Base-by-base conservation (phyloP, 2,797 vertebrate genomes). In the Ctenopoma multispine region DNA sequence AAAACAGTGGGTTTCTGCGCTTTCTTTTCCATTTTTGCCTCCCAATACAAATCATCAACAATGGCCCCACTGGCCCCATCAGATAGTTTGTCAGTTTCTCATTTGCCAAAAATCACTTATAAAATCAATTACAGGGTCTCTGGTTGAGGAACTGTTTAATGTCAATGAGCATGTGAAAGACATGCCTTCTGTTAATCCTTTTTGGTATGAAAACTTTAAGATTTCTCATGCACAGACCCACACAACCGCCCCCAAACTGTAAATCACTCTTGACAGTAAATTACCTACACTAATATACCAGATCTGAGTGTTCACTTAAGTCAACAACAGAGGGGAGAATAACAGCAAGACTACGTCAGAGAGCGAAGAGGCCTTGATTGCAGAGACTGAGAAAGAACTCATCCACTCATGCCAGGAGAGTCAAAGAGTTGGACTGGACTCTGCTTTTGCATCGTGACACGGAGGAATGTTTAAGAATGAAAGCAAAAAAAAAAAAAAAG, bases 391-490 rank as follows among this genome's bases (percentile, higher is more conserved):
- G 83, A 86, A 80, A 85, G 74, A 85, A 83, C 59, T 87, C 68
- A 83, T 89, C 81, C 71, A 83, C 87, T 85, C 85, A 88, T 69
- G 79, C 77, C 81, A 86, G 80, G 55, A 73, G 86, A 92, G 71
- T 86, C 80, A 72, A 77, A 40, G 81, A 87, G 80, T 79, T 84
- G 86, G 87, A 89, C 72, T 68, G 49, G 21, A 63, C 69, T 89
- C 81, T 27, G 75, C 70, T 74, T 87, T 75, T 63, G 63, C 86
- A 81, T 82, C 83, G 76, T 89, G 84, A 88, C 90, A 85, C 54
- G 61, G 21, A 87, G 83, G 89, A 92, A 90, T 90, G 84, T 90
- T 89, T 72, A 74, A 83, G 84, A 91, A 87, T 81, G 76, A 87
- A 86, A 80, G 69, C 72, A 38, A 71, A 31, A 88, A 89, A 63